Percentiles rank a stretch among this genome's conserved stretches.
These are phyloP conservation scores for Mesopsocus fuscifrons DNA, from an alignment of 2,888 invertebrate species.

Conservation along the genomic window DNA sequence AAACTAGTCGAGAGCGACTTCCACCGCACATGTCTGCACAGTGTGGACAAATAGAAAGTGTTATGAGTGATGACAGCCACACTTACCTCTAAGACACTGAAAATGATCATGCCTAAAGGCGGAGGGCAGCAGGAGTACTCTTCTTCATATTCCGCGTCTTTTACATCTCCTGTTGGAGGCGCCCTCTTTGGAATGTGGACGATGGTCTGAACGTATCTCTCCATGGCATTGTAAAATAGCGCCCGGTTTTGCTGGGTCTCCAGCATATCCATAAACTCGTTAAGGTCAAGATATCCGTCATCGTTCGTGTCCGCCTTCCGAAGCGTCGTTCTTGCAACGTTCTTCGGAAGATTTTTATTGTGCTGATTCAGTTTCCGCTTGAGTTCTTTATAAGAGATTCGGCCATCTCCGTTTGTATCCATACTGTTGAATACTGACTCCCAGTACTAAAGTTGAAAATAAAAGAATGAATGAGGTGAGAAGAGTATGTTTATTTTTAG, in stretches of 20 bases:
- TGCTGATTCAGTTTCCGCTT: conserved; percentile 29
- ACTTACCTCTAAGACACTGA: conserved; percentile 69
- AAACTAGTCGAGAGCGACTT: too few relatives aligned
- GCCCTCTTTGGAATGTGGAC: conserved; percentile 26
- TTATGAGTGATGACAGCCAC: too few relatives aligned
- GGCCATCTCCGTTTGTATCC: conserved; percentile 50
- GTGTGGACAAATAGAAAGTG: too few relatives aligned
- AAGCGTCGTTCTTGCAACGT: conserved; percentile 46
- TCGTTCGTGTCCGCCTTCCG: conserved; percentile 38
- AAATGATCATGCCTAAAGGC: conserved; percentile 73
- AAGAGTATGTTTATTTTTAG: too few relatives aligned
- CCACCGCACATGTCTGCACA: too few relatives aligned
- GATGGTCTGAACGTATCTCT: conserved; percentile 37
- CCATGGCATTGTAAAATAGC: conserved; percentile 43
- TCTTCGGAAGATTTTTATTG: conserved; percentile 46
- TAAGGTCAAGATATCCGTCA: conserved; percentile 23
- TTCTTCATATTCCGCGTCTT: conserved; percentile 66
- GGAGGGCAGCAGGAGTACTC: conserved; percentile 90
- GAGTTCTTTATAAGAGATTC: conserved; percentile 45
- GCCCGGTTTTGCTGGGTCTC: conserved; percentile 30
- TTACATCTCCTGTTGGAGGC: conserved; percentile 20
- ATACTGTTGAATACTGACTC: conserved; percentile 16
- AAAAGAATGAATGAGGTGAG: too few relatives aligned
- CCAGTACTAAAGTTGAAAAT: conserved; percentile 17
- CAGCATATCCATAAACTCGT: conserved; percentile 24